These are phyloP conservation scores for Atopsyche davidsoni DNA, from an alignment of 1,140 invertebrate species.

Conservation along the genomic window DNA sequence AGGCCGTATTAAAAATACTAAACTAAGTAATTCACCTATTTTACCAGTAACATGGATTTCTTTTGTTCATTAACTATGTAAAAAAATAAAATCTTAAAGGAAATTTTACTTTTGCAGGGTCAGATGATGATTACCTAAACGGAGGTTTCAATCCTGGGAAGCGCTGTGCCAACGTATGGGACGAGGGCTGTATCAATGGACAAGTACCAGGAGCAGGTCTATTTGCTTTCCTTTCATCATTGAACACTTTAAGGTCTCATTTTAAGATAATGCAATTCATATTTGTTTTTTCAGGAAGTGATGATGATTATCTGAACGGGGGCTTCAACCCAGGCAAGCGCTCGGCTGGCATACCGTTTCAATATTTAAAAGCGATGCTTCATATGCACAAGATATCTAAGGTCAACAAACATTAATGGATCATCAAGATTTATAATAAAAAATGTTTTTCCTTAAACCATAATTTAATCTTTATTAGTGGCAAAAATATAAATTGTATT, in stretches of 20 bases:
- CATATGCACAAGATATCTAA: no score
- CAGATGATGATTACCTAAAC: constrained; percentile 12
- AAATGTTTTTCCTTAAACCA: no score
- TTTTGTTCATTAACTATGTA: no score
- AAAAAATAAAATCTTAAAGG: no score
- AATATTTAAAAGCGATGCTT: no score
- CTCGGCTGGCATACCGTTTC: background rate
- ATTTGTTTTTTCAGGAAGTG: constrained; percentile 32
- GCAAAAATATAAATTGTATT: constrained; percentile 20
- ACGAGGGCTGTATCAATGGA: constrained; percentile 42
- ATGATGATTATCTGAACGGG: constrained; percentile 36
- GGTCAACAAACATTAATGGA: no score
- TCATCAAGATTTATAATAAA: no score
- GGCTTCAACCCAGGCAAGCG: constrained; percentile 36
- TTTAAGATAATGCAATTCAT: background rate
- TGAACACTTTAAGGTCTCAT: background rate
- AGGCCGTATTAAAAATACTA: no score
- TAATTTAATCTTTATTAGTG: no score
- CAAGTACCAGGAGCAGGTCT: constrained; percentile 40
- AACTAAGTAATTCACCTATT: no score
- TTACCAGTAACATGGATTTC: no score
- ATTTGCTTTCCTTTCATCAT: background rate
- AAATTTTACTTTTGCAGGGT: no score
- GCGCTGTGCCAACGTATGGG: constrained; percentile 39
- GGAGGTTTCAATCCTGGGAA: constrained; percentile 36